A percentile compares a stretch with the other conserved stretches of the same genome.
Evolutionary conservation across 2,888 invertebrate genomes (phyloP).

Genomic region (Pasiphila rectangulata): DNA sequence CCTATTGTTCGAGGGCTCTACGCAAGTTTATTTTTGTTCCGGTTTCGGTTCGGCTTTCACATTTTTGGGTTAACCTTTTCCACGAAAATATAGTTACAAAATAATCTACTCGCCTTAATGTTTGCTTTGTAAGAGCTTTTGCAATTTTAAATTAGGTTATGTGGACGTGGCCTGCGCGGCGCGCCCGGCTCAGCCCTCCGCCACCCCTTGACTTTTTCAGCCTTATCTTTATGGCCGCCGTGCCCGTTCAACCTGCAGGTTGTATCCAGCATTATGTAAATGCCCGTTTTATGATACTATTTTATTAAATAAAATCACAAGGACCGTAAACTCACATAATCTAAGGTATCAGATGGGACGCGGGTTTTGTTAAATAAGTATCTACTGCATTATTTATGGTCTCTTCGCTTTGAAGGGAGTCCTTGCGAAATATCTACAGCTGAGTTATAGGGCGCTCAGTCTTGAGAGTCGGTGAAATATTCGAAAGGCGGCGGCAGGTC

Average conservation of each 20-base stretch:
- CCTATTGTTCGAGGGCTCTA: conserved; percentile 22
- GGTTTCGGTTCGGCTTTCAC: conserved; percentile 14
- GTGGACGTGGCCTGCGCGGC: background rate
- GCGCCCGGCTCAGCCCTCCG: conserved; percentile 9
- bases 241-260: conserved; percentile 17
- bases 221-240: conserved; percentile 33
- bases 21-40: conserved; percentile 23
- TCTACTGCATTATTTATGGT: conserved; percentile 24
- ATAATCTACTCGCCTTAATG: conserved; percentile 19
- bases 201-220: conserved; percentile 25
- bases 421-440: background rate
- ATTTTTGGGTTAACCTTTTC: conserved; percentile 22
- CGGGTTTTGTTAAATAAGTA: conserved; percentile 21
- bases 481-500: background rate
- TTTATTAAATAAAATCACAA: conserved; percentile 37
- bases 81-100: conserved; percentile 20
- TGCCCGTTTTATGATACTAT: conserved; percentile 34
- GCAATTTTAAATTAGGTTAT: conserved; percentile 8
- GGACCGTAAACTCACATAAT: conserved; percentile 30
- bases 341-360: conserved; percentile 25
- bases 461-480: background rate
- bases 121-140: conserved; percentile 16
- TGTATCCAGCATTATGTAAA: conserved; percentile 35
- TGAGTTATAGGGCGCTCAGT: conserved; percentile 1
- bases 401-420: conserved; percentile 1